Conservation (phyloP, 2,113 vertebrate species). For the Choloepus hoffmanni region DNA sequence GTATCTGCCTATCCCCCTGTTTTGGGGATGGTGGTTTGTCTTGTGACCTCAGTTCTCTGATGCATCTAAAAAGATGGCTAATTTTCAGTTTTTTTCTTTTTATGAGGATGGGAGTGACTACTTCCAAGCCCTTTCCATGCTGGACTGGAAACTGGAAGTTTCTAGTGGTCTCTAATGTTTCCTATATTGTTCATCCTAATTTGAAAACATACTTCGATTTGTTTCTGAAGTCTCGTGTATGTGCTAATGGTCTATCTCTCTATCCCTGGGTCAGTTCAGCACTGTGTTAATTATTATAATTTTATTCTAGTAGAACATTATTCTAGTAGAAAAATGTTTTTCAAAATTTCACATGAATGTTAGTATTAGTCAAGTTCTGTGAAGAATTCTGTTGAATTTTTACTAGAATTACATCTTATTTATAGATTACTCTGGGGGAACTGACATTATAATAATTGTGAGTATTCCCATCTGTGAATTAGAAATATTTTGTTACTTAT, state of each 20-base stretch:
- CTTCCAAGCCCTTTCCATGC: too few species aligned
- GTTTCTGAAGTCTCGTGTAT: background rate
- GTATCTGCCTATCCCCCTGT: too few species aligned
- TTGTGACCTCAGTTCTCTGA: too few species aligned
- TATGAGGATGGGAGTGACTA: too few species aligned
- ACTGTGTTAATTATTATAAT: background rate
- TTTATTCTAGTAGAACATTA: background rate
- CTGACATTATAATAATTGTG: background rate
- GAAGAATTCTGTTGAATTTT: background rate
- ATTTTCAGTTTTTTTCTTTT: too few species aligned
- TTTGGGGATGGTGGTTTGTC: too few species aligned
- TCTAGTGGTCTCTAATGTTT: constrained; percentile 32
- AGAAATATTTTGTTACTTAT: background rate
- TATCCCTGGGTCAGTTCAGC: background rate
- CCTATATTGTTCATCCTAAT: background rate
- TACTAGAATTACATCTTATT: background rate
- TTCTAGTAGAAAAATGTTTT: background rate
- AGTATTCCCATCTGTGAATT: background rate
- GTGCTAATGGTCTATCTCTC: background rate
- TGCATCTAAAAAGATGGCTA: too few species aligned
- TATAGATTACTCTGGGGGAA: background rate
- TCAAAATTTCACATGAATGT: constrained; percentile 24
- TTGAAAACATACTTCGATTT: background rate
- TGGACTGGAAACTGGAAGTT: background rate
- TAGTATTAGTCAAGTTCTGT: constrained; percentile 22